These are phyloP conservation scores for Bradypodion pumilum DNA, from an alignment of 2,797 vertebrate genomes.

Conservation along the genomic window DNA sequence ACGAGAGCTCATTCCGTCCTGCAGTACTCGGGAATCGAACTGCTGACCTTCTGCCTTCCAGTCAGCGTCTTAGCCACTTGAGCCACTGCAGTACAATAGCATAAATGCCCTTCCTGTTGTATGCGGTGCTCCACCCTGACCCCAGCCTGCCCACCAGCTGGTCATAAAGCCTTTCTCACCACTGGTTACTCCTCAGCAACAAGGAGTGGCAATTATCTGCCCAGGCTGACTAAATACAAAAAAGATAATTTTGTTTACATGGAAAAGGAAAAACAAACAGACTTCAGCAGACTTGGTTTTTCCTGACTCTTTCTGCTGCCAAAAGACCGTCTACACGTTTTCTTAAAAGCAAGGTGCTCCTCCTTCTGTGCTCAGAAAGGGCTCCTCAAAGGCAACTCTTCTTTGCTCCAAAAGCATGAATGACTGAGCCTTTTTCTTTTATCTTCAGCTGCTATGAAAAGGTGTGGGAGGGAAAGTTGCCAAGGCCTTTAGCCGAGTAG, in stretches of 20 bases:
- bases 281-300: background rate
- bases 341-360: no score
- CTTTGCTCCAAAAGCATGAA: background rate
- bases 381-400: no score
- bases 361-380: background rate
- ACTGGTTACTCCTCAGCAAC: background rate
- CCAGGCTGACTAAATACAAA: background rate
- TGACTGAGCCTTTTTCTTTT: background rate
- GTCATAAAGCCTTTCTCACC: background rate
- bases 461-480: background rate
- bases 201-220: background rate
- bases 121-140: background rate
- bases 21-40: no score
- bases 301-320: background rate
- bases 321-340: background rate
- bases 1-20: no score
- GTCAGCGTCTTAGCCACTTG: no score
- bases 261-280: background rate
- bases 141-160: background rate
- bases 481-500: no score
- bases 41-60: no score
- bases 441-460: no score
- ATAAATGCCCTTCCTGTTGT: background rate
- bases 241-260: background rate
- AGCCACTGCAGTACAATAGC: no score